phyloP scores from a whole-genome alignment of 2,113 vertebrate genomes.

The Strix uralensis region DNA sequence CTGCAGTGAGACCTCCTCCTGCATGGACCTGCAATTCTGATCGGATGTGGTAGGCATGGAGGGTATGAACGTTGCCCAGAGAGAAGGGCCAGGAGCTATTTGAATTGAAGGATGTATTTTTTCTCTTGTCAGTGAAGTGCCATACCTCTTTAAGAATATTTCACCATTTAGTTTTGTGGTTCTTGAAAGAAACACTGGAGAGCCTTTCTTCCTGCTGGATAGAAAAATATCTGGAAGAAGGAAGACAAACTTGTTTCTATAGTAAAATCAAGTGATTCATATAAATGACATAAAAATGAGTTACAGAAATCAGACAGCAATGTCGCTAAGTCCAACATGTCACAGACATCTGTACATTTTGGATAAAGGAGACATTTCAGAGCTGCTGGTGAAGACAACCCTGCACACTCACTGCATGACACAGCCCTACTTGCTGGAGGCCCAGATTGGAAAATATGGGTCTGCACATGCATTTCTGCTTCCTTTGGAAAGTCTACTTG shows the following conservation, averaged over 20 bases:
- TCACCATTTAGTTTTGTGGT: background rate
- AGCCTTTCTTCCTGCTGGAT: background rate
- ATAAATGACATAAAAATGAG: background rate
- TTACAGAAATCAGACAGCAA: background rate
- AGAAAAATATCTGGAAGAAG: background rate
- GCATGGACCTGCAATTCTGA: background rate
- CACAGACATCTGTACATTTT: background rate
- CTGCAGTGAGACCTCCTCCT: background rate
- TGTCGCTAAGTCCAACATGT: fast-evolving
- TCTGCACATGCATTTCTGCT: background rate
- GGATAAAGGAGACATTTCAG: background rate
- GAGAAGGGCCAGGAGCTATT: background rate
- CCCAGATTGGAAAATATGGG: background rate
- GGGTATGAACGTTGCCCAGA: background rate
- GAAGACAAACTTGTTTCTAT: background rate
- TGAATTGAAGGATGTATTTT: background rate
- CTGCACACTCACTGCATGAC: background rate
- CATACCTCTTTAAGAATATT: background rate
- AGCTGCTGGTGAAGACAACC: background rate
- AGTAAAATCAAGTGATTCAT: background rate
- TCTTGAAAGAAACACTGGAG: background rate
- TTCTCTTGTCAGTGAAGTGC: background rate
- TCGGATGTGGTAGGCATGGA: background rate
- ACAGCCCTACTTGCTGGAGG: background rate
- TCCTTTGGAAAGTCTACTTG: background rate